These are phyloP conservation scores for Halesus radiatus DNA, from an alignment of 1,140 invertebrate genomes.

Conservation along the genomic window DNA sequence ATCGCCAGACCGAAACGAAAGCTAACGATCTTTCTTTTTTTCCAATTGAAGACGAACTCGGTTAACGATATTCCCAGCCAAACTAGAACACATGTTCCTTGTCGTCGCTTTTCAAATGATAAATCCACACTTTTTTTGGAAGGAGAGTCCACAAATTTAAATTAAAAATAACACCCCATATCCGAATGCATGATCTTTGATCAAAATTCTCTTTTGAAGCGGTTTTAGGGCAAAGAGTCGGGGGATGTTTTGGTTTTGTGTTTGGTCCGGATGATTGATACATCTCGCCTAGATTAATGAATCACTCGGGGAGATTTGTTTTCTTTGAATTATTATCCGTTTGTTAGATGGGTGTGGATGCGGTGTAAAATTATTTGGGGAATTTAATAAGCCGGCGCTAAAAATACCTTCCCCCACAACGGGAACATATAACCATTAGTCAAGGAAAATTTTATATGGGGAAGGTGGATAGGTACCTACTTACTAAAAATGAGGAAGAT, in stretches of 20 bases:
- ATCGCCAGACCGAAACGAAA: slow-evolving; percentile 33
- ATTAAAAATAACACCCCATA: background rate
- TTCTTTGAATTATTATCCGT: slow-evolving; percentile 31
- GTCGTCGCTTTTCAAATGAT: slow-evolving; percentile 18
- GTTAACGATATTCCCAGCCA: slow-evolving; percentile 33
- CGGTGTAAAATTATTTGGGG: slow-evolving; percentile 2
- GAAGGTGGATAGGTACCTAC: too few relatives aligned
- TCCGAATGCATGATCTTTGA: background rate
- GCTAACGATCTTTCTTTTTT: slow-evolving; percentile 18
- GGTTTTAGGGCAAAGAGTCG: background rate
- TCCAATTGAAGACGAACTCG: background rate
- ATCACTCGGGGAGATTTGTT: slow-evolving; percentile 26
- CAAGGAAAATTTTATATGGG: too few relatives aligned
- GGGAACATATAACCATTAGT: too few relatives aligned
- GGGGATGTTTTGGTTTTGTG: slow-evolving; percentile 3
- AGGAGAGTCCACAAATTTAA: background rate
- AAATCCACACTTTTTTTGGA: slow-evolving; percentile 27
- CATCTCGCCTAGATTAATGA: slow-evolving; percentile 29
- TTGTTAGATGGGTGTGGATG: slow-evolving; percentile 27
- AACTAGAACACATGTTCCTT: slow-evolving; percentile 35
- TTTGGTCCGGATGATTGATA: slow-evolving; percentile 29
- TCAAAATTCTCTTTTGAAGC: background rate
- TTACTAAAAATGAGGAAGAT: too few relatives aligned
- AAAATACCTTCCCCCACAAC: background rate
- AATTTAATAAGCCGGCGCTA: slow-evolving; percentile 15